Percentiles rank a stretch among this genome's conserved stretches.
Conservation (phyloP, 2,113 vertebrate species). For the Benitochromis conjunctus region DNA sequence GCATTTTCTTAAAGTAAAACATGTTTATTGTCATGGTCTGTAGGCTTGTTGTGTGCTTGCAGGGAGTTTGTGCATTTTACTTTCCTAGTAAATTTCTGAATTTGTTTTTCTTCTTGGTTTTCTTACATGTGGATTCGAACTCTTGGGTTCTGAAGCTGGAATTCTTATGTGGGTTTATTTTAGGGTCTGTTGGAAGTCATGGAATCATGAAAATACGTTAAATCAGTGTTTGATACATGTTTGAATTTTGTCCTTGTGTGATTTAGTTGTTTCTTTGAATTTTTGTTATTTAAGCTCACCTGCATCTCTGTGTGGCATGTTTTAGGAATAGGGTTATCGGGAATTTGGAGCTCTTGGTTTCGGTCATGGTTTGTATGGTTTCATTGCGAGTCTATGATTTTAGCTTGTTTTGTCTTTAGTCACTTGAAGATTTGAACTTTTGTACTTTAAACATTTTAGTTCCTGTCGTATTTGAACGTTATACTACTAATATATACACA, state of each 20-base stretch:
- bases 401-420: neutral
- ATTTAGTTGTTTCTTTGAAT: neutral
- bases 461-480: neutral
- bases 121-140: neutral
- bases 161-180: neutral
- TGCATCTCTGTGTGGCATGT: neutral
- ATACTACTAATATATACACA: neutral
- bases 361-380: neutral
- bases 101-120: neutral
- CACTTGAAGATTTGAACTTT: neutral
- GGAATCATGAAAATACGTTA: neutral
- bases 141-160: too few relatives aligned
- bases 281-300: neutral
- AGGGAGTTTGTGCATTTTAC: neutral
- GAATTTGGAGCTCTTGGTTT: neutral
- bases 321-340: neutral
- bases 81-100: neutral
- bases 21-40: neutral
- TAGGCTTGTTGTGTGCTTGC: neutral
- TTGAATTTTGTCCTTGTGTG: too few relatives aligned
- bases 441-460: neutral
- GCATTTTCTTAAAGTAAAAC: neutral
- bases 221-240: too few relatives aligned
- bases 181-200: neutral
- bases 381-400: neutral